Evolutionary conservation across 2,113 vertebrate species (phyloP).

Genomic region (Lophura nycthemera): DNA sequence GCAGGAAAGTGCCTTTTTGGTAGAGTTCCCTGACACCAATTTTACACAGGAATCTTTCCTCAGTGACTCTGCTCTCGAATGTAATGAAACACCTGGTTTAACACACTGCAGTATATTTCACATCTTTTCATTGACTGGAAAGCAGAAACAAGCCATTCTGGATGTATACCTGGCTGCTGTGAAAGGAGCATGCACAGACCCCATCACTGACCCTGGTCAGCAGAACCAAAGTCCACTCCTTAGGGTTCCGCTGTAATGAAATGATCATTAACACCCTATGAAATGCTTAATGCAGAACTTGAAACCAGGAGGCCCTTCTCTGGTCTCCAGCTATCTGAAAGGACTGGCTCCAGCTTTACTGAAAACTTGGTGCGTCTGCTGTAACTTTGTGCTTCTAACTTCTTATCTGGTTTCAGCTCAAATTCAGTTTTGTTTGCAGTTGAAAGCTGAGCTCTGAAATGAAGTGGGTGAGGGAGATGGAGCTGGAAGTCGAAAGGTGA

Average conservation of each 20-base stretch:
- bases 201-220: background rate
- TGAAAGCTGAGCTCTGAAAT: background rate
- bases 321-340: background rate
- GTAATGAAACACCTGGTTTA: constrained; percentile 5
- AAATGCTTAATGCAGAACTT: background rate
- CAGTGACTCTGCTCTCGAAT: background rate
- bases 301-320: background rate
- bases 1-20: background rate
- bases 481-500: background rate
- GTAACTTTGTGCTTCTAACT: background rate
- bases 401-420: constrained; percentile 10
- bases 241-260: background rate
- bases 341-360: background rate
- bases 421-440: background rate
- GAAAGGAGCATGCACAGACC: background rate
- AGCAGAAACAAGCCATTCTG: background rate
- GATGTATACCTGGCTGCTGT: background rate
- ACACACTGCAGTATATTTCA: background rate
- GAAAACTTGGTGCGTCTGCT: constrained; percentile 1
- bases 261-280: background rate
- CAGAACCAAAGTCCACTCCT: background rate
- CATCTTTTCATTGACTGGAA: background rate
- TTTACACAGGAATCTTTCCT: background rate
- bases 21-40: background rate
- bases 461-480: background rate